Evolutionary conservation across 2,113 vertebrate species (phyloP).

Genomic region (Cinclus cinclus): DNA sequence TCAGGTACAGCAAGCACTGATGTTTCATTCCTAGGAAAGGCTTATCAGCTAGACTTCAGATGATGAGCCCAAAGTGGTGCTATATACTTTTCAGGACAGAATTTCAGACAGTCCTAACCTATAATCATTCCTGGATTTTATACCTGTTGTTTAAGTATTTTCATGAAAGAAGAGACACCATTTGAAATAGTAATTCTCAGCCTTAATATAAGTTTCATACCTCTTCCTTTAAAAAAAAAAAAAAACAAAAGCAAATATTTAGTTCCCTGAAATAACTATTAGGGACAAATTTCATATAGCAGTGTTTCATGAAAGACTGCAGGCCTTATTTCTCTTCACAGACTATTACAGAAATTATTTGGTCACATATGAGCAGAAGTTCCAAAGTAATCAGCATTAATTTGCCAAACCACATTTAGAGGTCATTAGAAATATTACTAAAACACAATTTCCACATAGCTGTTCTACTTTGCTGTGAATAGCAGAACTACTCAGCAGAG

Average conservation of each 20-base stretch:
- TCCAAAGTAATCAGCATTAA: neutral
- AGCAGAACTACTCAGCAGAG: neutral
- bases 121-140: neutral
- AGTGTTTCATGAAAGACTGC: neutral
- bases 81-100: neutral
- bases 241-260: neutral
- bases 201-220: neutral
- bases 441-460: neutral
- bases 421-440: neutral
- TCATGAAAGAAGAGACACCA: neutral
- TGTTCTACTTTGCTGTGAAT: neutral
- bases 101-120: neutral
- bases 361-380: neutral
- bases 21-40: neutral
- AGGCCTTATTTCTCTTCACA: neutral
- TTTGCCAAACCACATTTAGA: neutral
- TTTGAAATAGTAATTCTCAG: neutral
- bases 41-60: neutral
- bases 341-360: neutral
- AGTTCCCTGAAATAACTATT: neutral
- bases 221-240: neutral
- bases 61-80: neutral
- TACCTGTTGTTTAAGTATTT: neutral
- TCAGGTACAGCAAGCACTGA: neutral
- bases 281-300: accelerated